Evolutionary conservation across 1,140 invertebrate genomes (phyloP), one percentile per base, ranked within the genome.

Genomic region (Zaprionus taronus): DNA sequence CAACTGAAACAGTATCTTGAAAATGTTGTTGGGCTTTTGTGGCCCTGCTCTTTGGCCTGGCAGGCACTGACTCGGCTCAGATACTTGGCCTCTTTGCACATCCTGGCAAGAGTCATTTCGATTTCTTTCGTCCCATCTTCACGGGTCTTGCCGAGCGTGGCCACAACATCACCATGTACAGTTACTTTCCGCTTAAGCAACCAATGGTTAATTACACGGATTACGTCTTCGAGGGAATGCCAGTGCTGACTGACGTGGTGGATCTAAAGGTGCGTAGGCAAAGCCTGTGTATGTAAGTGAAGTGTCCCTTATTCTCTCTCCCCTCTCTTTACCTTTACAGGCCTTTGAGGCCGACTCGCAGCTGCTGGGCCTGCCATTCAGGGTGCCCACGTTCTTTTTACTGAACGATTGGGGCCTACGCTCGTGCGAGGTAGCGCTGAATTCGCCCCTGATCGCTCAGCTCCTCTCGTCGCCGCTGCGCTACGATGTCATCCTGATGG

Each of bases 61-160:
- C 73, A 24, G 49, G 24, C 47, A 12, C 34, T 7, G 69, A 76
- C 4, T 47, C 79, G 15, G 80, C 80, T 1, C 74, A 91, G 36
- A 86, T 96, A 67, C 91, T 96, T 1, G 95, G 93, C 1, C 77
- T 96, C 0, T 95, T 96, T 75, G 93, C 94, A 0, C 94, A 96
- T 87, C 93, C 93, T 0, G 95, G 95, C 1, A 95, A 94, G 73
- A 96, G 96, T 81, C 96, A 97, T 72, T 95, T 96, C 67, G 93
- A 94, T 73, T 94, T 96, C 7, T 95, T 95, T 81, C 93, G 95
- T n/a, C 95, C 95, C 0, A 89, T 96, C 2, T 83, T 96, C 0
- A 85, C 93, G 26, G 94, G 93, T 47, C 81, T 97, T 31, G 94
- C 94, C 0, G 83, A 91, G 14, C 93, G 94, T 22, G 95, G 95